Base-by-base conservation (phyloP, 2,888 invertebrate species). In the Venusia cambrica region DNA sequence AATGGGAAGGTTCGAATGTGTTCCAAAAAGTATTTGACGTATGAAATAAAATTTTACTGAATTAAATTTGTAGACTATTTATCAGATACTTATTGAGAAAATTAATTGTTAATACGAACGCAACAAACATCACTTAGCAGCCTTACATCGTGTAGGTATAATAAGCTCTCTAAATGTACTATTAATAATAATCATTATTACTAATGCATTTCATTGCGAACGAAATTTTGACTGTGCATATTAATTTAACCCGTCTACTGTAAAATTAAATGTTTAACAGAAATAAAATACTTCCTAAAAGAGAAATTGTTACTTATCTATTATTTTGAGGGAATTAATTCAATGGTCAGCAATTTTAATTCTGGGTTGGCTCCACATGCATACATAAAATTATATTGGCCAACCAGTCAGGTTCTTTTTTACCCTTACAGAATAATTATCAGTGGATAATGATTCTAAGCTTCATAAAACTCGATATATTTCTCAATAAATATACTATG, bases 21-120 rank as follows among this genome's bases (percentile, higher is more conserved):
- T 84, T 84, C 80, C 74, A 83, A 76, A 77, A n/a, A n/a, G n/a
- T 71, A 65, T 69, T 73, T 76, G 64, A 71, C 76, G 75, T 70
- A 62, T 61, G 62, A 68, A 71, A 69, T 67, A 70, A 62, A 68
- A 64, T 65, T 68, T 64, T 64, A 66, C 58, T 64, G 38, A 68
- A 62, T 58, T 62, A 66, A 40, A 58, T 59, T 53, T 49, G 47
- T 54, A 48, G 59, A 62, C 56, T 39, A 48, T 39, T n/a, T n/a
- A n/a, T n/a, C n/a, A n/a, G n/a, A n/a, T n/a, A n/a, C n/a, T 42
- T 38, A 29, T 16, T 37, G 31, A 35, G 47, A 54, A 54, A 57
- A 54, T 52, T 44, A 38, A 49, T 45, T 12, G 26, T n/a, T n/a
- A n/a, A n/a, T n/a, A 41, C 40, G 50, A 53, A 55, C 57, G 55